phyloP scores from a whole-genome alignment of 2,113 vertebrate genomes.

The Serilophus lunatus region DNA sequence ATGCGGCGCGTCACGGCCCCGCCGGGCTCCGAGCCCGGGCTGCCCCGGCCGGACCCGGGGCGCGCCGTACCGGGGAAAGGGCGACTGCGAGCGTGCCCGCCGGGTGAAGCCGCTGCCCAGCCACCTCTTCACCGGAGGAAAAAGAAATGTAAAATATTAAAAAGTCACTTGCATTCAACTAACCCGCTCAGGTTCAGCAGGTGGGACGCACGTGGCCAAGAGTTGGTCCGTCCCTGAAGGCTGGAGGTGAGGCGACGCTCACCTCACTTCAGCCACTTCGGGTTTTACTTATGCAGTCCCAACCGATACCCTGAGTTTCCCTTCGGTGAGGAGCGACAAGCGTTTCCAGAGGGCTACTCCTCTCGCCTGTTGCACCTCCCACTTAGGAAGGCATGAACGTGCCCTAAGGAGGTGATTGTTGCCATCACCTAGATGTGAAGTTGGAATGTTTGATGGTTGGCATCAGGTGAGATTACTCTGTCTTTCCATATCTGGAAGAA shows the following conservation, averaged over 20 bases:
- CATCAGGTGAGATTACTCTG: background rate
- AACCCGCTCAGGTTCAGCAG: background rate
- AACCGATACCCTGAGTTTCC: background rate
- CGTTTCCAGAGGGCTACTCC: background rate
- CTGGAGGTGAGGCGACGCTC: background rate
- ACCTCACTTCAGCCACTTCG: background rate
- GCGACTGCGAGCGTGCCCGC: accelerated
- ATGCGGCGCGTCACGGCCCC: background rate
- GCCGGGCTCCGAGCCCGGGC: background rate
- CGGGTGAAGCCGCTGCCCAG: background rate
- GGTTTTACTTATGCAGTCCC: too few relatives aligned
- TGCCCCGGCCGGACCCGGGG: too few relatives aligned
- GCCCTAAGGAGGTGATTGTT: background rate
- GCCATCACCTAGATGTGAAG: accelerated
- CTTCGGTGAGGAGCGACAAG: accelerated
- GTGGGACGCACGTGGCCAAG: background rate
- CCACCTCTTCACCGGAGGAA: background rate
- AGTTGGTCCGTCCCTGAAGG: background rate
- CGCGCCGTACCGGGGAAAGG: too few relatives aligned
- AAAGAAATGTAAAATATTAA: too few relatives aligned
- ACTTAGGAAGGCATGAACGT: background rate
- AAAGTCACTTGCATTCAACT: background rate
- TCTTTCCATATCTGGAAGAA: background rate
- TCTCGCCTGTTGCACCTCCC: background rate
- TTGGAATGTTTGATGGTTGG: background rate